Conservation (phyloP, 2,888 invertebrate species). For the Cataglyphis rosenhaueri region DNA sequence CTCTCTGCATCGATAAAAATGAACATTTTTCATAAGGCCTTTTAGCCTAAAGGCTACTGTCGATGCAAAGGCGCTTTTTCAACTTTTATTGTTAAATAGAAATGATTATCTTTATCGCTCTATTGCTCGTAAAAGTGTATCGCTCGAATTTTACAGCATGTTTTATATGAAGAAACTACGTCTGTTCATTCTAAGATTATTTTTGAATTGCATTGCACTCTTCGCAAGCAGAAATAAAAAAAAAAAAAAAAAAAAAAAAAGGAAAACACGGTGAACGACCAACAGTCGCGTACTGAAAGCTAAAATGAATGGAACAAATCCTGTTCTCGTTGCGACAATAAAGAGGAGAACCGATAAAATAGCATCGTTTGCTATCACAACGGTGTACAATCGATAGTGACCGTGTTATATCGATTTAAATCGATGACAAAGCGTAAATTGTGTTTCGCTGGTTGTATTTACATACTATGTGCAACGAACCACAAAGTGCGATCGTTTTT, state of each 20-base stretch:
- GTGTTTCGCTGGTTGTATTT: constrained; percentile 30
- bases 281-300: not conserved
- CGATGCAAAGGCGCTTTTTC: not conserved
- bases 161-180: not conserved
- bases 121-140: not conserved
- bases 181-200: not conserved
- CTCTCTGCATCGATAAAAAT: not conserved
- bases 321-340: constrained; percentile 19
- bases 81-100: constrained; percentile 10
- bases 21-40: not conserved
- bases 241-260: not conserved
- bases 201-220: not conserved
- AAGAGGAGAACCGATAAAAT: constrained; percentile 12
- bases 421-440: constrained; percentile 19
- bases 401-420: constrained; percentile 35
- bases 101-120: not conserved
- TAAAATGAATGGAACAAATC: constrained; percentile 35
- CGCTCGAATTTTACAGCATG: constrained; percentile 9
- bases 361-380: constrained; percentile 18
- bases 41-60: too few relatives aligned
- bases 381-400: constrained; percentile 15
- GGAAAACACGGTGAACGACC: not conserved
- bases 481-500: constrained; percentile 28
- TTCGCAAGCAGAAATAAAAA: not conserved
- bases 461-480: constrained; percentile 31